Base-by-base conservation (phyloP, 2,888 invertebrate genomes). In the Crematogaster levior region DNA sequence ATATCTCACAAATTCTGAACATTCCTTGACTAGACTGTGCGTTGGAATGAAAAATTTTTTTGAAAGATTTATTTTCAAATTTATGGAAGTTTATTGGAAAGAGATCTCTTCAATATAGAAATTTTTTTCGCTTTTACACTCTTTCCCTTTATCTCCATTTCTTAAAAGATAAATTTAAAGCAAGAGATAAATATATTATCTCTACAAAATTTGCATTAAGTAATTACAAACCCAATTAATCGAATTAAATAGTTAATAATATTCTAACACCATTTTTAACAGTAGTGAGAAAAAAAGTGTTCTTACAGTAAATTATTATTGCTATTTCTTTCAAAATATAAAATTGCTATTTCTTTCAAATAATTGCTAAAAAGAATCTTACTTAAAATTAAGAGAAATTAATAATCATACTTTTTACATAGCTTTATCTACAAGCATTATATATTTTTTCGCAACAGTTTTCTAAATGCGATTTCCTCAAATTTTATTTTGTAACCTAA, bases 1-100 rank as follows among this genome's bases (percentile, higher is more conserved):
- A 63, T 65, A 73, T 48, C 34, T 75, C n/a, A 34, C 74, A 51
- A 65, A 75, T 65, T 63, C 37, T 48, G 24, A 63, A 75, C 37
- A 37, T 37, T 75, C 48, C 18, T 37, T 63, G 24, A 63, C 40
- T 37, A 65, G 65, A 75, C n/a, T 37, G 73, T 21, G n/a, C 21
- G 12, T 12, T 48, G 24, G n/a, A 65, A n/a, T 43, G 12, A 21
- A 51, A 63, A 37, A n/a, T 74, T 73, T 74, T 73, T 73, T 30
- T 1, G 15, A 15, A 40, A 63, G 48, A 75, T 75, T 75, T 75
- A 48, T 65, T 51, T 40, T 58, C n/a, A 73, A 58, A 40, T 30
- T 53, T 60, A 30, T n/a, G n/a, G 10, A 18, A 60, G 30, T 60
- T 60, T 63, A 61, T 21, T 24, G 24, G 15, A 24, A 40, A 2